Base-by-base conservation (phyloP, 2,797 vertebrate species). In the Ptychobarbus kaznakovi region DNA sequence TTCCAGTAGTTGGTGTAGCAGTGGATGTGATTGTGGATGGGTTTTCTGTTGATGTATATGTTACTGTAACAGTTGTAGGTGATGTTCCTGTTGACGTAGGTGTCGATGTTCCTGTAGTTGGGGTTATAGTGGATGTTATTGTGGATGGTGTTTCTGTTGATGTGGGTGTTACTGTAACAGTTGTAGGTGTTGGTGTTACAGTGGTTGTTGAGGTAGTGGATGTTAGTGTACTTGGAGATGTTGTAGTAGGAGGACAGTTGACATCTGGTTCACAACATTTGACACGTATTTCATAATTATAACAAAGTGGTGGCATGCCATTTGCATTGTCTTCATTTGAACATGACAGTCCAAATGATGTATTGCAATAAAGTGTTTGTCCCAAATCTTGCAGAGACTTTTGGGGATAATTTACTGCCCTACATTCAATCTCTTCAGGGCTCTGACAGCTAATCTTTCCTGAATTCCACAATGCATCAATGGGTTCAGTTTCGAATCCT, bases 271-370 rank as follows among this genome's bases (percentile, higher is more conserved):
- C 35, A 70, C 96, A 97, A 82, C 96, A 97, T 25, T 81, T 83
- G 0, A 96, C 68, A 86, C 88, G 90, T 32, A 97, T 94, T 93
- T 97, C 92, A 22, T 96, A 97, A 70, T 97, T 94, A 4, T 82
- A 32, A 85, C 96, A 97, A 0, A 7, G 40, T 75, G 0, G 78
- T 88, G 2, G 92, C 83, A 0, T 0, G 86, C 91, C 83, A 1
- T 90, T 75, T 66, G 44, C 76, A 88, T 97, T 95, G 53, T 88
- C 80, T 61, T 73, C n/a, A 44, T 82, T 82, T 42, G 80, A 82
- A 83, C 97, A 97, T 40, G 83, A 72, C 9, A 97, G 90, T 1
- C 96, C 97, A 46, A 18, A 7, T 1, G 1, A 49, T 40, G 63
- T 80, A 87, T 89, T 92, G 58, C 97, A 98, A 84, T 90, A 89